phyloP scores from a whole-genome alignment of 2,113 vertebrate genomes.

The Pholis gunnellus region DNA sequence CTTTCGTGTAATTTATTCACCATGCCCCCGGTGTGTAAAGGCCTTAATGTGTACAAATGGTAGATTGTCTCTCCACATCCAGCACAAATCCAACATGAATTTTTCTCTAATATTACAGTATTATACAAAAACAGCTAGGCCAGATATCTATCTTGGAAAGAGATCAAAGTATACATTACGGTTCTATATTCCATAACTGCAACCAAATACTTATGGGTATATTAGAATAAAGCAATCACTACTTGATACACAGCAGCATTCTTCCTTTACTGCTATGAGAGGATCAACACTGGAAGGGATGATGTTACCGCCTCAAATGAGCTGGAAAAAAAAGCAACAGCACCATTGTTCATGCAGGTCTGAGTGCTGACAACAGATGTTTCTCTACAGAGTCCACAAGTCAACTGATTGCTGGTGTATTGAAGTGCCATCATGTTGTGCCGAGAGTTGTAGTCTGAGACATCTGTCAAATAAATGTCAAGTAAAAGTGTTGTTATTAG shows the following conservation, averaged over 20 bases:
- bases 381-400: background rate
- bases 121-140: background rate
- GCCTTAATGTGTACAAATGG: background rate
- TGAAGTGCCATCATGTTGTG: conserved; percentile 50
- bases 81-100: background rate
- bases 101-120: background rate
- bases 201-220: background rate
- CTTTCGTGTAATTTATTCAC: no score
- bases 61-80: background rate
- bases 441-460: conserved; percentile 14
- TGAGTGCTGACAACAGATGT: background rate
- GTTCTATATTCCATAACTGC: background rate
- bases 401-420: background rate
- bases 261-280: background rate
- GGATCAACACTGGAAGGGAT: background rate
- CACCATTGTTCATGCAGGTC: background rate
- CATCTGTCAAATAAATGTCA: conserved; percentile 60
- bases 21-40: background rate
- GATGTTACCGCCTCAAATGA: background rate
- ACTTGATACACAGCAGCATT: background rate
- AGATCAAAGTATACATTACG: background rate
- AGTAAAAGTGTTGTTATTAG: conserved; percentile 56
- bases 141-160: background rate
- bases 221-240: background rate
- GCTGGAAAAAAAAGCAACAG: background rate